These are phyloP conservation scores for Dicranocentrus wangi DNA, from an alignment of 2,888 invertebrate species.

Conservation along the genomic window DNA sequence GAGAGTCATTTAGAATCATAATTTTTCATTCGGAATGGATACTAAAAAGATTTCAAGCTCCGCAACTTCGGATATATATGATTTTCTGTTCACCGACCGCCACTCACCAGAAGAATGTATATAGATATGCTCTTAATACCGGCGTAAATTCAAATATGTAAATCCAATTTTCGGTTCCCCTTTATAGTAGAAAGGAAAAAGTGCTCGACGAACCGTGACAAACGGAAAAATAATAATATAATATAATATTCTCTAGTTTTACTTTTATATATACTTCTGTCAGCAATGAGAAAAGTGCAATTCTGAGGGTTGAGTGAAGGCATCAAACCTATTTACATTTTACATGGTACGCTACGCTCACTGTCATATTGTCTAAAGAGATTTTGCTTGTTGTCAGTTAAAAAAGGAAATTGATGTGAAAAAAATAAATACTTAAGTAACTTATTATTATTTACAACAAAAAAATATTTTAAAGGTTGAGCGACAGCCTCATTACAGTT, in stretches of 20 bases:
- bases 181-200: slow-evolving; percentile 3
- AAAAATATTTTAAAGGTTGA: too few relatives aligned
- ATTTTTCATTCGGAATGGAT: slow-evolving; percentile 51
- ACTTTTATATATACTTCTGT: too few relatives aligned
- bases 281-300: too few relatives aligned
- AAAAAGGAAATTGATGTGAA: too few relatives aligned
- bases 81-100: background rate
- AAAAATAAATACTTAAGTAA: too few relatives aligned
- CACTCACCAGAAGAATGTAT: background rate
- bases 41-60: background rate
- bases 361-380: too few relatives aligned
- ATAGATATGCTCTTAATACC: background rate
- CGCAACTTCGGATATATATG: background rate
- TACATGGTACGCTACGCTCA: too few relatives aligned
- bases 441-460: too few relatives aligned
- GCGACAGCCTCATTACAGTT: too few relatives aligned
- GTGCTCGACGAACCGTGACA: slow-evolving; percentile 43
- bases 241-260: background rate
- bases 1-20: slow-evolving; percentile 28
- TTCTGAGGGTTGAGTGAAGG: too few relatives aligned
- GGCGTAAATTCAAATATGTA: slow-evolving; percentile 36
- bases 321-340: too few relatives aligned
- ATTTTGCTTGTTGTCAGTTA: too few relatives aligned
- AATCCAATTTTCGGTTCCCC: slow-evolving; percentile 38
- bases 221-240: background rate